Evolutionary conservation across 2,888 invertebrate species (phyloP).

Genomic region (Teleiodes luculella): DNA sequence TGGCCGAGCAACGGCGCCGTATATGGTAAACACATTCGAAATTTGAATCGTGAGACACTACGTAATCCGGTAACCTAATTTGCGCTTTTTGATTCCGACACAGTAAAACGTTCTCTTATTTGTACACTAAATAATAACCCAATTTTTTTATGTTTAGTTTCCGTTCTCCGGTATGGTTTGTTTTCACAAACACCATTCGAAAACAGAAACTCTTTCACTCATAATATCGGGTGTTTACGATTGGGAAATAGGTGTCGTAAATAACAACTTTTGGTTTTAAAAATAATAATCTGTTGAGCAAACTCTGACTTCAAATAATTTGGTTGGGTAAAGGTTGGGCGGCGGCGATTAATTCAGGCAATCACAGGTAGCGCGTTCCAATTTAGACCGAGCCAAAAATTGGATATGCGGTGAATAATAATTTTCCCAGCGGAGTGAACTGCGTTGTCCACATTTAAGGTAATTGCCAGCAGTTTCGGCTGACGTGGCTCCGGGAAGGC

Average conservation of each 20-base stretch:
- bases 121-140: too few species aligned
- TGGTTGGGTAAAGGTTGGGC: slow-evolving; percentile 22
- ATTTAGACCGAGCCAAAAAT: slow-evolving; percentile 67
- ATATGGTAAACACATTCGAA: slow-evolving; percentile 36
- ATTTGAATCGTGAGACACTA: slow-evolving; percentile 33
- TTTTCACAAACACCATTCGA: slow-evolving; percentile 17
- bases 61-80: slow-evolving; percentile 15
- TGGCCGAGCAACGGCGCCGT: slow-evolving; percentile 33
- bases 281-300: slow-evolving; percentile 15
- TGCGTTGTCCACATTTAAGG: slow-evolving; percentile 77
- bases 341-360: slow-evolving; percentile 49
- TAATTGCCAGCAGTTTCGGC: slow-evolving; percentile 75
- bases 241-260: background rate
- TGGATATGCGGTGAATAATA: slow-evolving; percentile 73
- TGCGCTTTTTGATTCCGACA: slow-evolving; percentile 8
- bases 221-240: too few species aligned
- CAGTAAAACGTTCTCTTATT: slow-evolving; percentile 8
- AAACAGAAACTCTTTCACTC: background rate
- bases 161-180: slow-evolving; percentile 18
- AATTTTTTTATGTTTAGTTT: slow-evolving; percentile 22
- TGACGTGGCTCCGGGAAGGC: slow-evolving; percentile 69
- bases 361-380: slow-evolving; percentile 57
- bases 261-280: background rate
- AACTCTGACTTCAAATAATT: slow-evolving; percentile 18
- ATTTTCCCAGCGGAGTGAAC: slow-evolving; percentile 67